These are phyloP conservation scores for Rhopilema esculentum DNA, from an alignment of 30 jellyfish, hydroid and myxozoan species.

Conservation along the genomic window DNA sequence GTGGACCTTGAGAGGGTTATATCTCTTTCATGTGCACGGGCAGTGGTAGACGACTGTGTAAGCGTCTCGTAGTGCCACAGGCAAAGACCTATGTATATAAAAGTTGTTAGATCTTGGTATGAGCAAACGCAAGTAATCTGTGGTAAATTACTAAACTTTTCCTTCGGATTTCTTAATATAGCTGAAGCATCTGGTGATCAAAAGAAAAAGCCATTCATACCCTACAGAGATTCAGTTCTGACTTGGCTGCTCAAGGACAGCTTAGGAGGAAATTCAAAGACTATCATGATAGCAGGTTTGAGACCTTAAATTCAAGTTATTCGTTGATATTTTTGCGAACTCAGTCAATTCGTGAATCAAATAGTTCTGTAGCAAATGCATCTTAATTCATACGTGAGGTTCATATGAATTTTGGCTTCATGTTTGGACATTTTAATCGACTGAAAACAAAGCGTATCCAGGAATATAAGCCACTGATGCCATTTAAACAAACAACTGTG, in stretches of 20 bases:
- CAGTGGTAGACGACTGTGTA: too few relatives aligned
- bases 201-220: constrained; percentile 85
- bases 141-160: neutral
- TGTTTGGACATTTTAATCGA: too few relatives aligned
- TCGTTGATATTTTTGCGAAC: neutral
- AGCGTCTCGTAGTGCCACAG: too few relatives aligned
- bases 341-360: too few relatives aligned
- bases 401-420: too few relatives aligned
- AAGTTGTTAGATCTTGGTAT: neutral
- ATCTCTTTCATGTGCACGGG: neutral
- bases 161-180: neutral
- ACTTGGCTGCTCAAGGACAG: constrained; percentile 98
- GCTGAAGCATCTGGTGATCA: constrained; percentile 89
- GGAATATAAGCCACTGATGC: too few relatives aligned
- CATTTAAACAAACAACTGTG: too few relatives aligned
- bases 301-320: neutral
- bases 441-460: too few relatives aligned
- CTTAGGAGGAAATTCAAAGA: constrained; percentile 96
- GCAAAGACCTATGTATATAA: neutral
- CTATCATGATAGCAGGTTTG: constrained; percentile 97
- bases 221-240: constrained; percentile 98
- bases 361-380: too few relatives aligned
- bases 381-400: too few relatives aligned
- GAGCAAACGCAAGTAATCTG: constrained; percentile 16
- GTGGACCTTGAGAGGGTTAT: neutral